Base-by-base conservation (phyloP, 2,113 vertebrate genomes). In the Neomonachus schauinslandi region DNA sequence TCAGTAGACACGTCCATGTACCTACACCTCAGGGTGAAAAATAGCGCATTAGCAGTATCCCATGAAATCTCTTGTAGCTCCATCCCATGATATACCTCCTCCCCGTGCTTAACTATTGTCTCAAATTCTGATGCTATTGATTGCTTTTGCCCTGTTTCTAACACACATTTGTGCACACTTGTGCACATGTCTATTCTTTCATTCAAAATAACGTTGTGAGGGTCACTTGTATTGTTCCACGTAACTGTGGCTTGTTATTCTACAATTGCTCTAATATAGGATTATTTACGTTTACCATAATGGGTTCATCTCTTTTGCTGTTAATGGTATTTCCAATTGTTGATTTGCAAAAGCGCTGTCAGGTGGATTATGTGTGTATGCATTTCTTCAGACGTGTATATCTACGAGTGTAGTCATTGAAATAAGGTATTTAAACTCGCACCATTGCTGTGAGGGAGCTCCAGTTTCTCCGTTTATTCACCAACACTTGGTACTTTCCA, bases 291-390 rank as follows among this genome's bases (percentile, higher is more conserved):
- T 53, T 39, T 51, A 10, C 61, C 19, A 8, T 7, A 8, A 26
- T 2, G 15, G 22, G 21, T 18, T 21, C 21, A n/a, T 33, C 80
- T 55, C 31, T 18, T 72, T 51, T 14, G 7, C 49, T 33, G 5
- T 57, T 63, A 89, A 63, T 55, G 3, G 15, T 13, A 55, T 71
- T 86, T 61, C 53, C 49, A 76, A 19, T 3, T 21, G 61, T 14
- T 46, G 46, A 55, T 42, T 26, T 22, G 1, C 28, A 55, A 12
- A 82, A 81, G 31, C 28, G 49, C 28, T 28, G 13, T 28, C 33
- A 24, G 5, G 36, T 49, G 18, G n/a, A 33, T 28, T 28, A 6
- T 2, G 4, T 1, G 0, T 4, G 0, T 7, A 8, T 16, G 2
- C 2, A 2, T 53, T 16, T 14, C 51, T 39, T 1, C 22, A 55